Base-by-base conservation (phyloP, 2,113 vertebrate species). In the Lampris megalopsis region DNA sequence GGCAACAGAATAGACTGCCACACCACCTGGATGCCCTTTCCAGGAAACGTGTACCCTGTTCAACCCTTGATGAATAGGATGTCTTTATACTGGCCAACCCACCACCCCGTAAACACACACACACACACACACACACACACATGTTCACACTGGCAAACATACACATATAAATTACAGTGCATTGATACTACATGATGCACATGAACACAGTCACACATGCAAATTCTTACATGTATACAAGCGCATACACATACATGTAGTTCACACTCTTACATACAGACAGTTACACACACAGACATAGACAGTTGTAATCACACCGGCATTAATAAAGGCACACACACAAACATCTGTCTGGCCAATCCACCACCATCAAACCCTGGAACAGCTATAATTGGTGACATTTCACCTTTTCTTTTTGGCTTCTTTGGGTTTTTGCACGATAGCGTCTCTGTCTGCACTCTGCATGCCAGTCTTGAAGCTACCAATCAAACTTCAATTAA, bases 401-500 rank as follows among this genome's bases (percentile, higher is more conserved):
- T 1, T 67, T 41, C 54, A 6, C 11, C 58, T 56, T 63, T 50
- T 59, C 4, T 1, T 54, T 9, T 42, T 63, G 45, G 6, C 41
- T 13, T 9, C 37, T 80, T 64, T 75, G 49, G 79, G 72, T 72
- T 53, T 1, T n/a, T 68, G 69, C 24, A 24, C 24, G 24, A 24
- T 24, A 24, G 24, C 60, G 8, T 65, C 71, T 74, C 52, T 11
- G 57, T 65, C 73, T 74, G 67, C 47, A 8, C 50, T 71, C 73
- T 80, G 42, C 59, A 53, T 38, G 57, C 68, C 77, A 74, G 59
- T 77, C 72, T 80, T 50, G 52, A 58, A 72, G 73, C 57, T 84
- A 78, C 68, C 83, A 65, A 73, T 87, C 88, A 63, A 56, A 84
- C 86, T 82, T 81, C 86, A 82, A 79, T 86, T 86, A 71, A 81